Percentiles rank a stretch among this genome's conserved stretches.
These are phyloP conservation scores for Oasisia sp. DNA, from an alignment of 2,888 invertebrate species.

Conservation along the genomic window DNA sequence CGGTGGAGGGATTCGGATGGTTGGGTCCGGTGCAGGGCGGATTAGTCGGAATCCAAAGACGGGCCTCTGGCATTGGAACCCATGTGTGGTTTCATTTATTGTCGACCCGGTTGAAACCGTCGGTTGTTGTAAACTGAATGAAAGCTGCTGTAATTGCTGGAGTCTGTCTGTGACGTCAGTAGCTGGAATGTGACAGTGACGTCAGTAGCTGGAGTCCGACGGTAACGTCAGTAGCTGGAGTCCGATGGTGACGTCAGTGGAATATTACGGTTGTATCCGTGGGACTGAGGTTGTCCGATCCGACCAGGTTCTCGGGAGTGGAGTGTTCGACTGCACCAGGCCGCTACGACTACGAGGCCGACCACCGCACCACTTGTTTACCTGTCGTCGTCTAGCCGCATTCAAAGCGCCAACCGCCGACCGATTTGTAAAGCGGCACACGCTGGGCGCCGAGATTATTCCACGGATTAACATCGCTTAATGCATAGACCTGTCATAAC, in stretches of 20 bases:
- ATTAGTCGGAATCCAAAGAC: background rate
- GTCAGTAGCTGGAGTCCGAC: background rate
- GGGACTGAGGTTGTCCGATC: background rate
- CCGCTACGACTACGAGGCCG: background rate
- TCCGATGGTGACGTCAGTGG: background rate
- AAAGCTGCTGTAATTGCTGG: too few relatives aligned
- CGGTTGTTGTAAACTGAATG: too few relatives aligned
- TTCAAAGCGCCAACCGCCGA: background rate
- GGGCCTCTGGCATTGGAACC: background rate
- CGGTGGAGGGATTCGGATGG: background rate
- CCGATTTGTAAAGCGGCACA: background rate
- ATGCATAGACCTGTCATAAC: background rate
- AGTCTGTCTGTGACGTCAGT: background rate
- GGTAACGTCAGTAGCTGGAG: background rate
- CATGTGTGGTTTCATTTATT: background rate
- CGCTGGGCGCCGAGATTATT: background rate
- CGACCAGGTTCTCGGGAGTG: background rate
- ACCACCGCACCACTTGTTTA: background rate
- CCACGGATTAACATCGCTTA: background rate
- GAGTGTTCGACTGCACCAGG: background rate
- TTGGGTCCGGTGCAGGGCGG: background rate
- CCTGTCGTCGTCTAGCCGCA: background rate
- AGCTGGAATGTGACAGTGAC: background rate
- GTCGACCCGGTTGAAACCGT: background rate
- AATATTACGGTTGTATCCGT: background rate